Conservation (phyloP, 2,113 vertebrate genomes). For the Eulacestoma nigropectus region DNA sequence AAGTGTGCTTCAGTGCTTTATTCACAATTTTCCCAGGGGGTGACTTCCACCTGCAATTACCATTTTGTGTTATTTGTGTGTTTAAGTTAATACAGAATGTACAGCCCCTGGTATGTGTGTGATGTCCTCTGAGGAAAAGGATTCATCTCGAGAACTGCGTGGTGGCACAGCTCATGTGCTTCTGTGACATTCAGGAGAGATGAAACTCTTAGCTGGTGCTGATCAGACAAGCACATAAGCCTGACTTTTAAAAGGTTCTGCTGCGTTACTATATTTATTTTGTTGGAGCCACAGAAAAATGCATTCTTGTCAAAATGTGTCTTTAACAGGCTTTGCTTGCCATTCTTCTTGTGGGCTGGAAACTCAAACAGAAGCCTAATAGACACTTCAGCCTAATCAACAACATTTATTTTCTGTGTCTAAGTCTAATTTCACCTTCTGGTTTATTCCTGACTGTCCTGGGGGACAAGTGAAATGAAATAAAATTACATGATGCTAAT, state of each 20-base stretch:
- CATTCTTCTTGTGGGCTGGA: slow-evolving; percentile 4
- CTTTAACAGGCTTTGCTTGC: slow-evolving; percentile 10
- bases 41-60: not conserved
- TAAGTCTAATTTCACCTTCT: not conserved
- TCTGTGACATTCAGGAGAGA: slow-evolving; percentile 33
- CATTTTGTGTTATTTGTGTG: not conserved
- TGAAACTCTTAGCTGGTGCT: not conserved
- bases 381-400: slow-evolving; percentile 15
- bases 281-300: slow-evolving; percentile 6
- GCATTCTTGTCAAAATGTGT: slow-evolving; percentile 39
- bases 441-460: not conserved
- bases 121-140: not conserved
- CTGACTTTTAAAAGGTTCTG: slow-evolving; percentile 43
- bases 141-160: not conserved
- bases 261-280: slow-evolving; percentile 27
- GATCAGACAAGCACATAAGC: slow-evolving; percentile 27
- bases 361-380: slow-evolving; percentile 13
- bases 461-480: not conserved
- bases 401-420: not conserved
- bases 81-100: not conserved
- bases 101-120: not conserved
- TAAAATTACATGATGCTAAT: not conserved
- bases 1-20: not conserved
- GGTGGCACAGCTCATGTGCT: not conserved
- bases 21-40: not conserved